phyloP scores from a whole-genome alignment of 2,888 invertebrate species.

The Vesta saturnalis region DNA sequence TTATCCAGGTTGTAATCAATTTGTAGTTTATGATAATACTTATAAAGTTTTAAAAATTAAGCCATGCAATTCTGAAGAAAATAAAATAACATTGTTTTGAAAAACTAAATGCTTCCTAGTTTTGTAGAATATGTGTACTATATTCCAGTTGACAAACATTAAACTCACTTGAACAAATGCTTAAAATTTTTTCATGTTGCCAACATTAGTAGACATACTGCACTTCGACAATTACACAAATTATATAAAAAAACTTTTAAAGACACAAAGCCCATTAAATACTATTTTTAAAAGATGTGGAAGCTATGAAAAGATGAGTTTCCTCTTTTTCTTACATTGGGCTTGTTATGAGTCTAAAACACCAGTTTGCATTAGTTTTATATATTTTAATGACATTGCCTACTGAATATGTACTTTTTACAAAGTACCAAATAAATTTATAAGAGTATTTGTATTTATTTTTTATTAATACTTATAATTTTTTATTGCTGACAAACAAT shows the following conservation, averaged over 20 bases:
- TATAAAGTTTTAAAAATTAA: neutral
- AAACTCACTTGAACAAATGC: neutral
- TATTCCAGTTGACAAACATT: neutral
- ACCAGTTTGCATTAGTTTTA: neutral
- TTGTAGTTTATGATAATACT: neutral
- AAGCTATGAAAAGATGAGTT: constrained; percentile 1
- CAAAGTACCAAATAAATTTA: neutral
- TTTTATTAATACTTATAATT: constrained; percentile 5
- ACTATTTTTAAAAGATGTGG: neutral
- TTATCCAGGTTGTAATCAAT: neutral
- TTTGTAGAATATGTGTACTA: neutral
- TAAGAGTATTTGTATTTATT: constrained; percentile 9
- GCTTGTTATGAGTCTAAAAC: constrained; percentile 1
- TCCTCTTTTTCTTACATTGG: neutral
- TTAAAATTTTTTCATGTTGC: neutral
- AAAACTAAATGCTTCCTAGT: neutral
- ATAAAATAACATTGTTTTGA: neutral
- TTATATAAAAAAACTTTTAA: too few relatives aligned
- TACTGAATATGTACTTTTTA: constrained; percentile 16
- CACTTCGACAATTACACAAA: neutral
- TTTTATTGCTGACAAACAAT: constrained; percentile 13
- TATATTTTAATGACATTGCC: neutral
- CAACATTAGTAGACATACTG: neutral
- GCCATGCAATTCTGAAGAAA: neutral
- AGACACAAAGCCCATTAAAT: neutral